A percentile compares a stretch with the other conserved stretches of the same genome.
These are phyloP conservation scores for Acropternis orthonyx DNA, from an alignment of 2,797 vertebrate species.

Conservation along the genomic window DNA sequence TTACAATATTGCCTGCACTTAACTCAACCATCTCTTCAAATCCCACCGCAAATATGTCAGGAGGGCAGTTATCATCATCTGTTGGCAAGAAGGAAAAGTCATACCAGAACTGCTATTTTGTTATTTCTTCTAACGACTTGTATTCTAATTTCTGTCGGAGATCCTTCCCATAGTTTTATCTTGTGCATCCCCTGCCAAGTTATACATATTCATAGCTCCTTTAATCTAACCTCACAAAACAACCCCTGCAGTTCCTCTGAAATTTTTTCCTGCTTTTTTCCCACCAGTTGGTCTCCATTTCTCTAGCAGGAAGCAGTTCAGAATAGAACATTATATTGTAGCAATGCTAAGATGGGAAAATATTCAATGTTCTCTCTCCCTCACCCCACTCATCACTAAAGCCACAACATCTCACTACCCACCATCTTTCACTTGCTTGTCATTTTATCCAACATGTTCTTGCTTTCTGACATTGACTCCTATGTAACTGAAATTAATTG, in stretches of 20 bases:
- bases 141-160: conserved; percentile 38
- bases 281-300: conserved; percentile 26
- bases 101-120: conserved; percentile 4
- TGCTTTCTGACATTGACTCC: not conserved
- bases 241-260: conserved; percentile 47
- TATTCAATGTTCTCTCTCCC: not conserved
- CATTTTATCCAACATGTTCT: not conserved
- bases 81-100: not conserved
- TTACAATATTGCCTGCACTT: conserved; percentile 83
- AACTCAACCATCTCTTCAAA: conserved; percentile 86
- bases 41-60: conserved; percentile 82
- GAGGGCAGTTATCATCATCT: conserved; percentile 74
- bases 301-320: conserved; percentile 14
- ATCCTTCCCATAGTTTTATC: conserved; percentile 12
- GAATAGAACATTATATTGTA: not conserved
- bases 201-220: conserved; percentile 58
- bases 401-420: not conserved
- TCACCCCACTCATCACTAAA: not conserved
- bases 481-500: not conserved
- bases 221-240: conserved; percentile 55
- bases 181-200: conserved; percentile 4
- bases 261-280: conserved; percentile 19
- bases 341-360: not conserved
- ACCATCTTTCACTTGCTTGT: not conserved
- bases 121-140: not conserved